A percentile compares a stretch with the other conserved stretches of the same genome.
phyloP scores from a whole-genome alignment of 2,797 vertebrate species.

The Thaleichthys pacificus region DNA sequence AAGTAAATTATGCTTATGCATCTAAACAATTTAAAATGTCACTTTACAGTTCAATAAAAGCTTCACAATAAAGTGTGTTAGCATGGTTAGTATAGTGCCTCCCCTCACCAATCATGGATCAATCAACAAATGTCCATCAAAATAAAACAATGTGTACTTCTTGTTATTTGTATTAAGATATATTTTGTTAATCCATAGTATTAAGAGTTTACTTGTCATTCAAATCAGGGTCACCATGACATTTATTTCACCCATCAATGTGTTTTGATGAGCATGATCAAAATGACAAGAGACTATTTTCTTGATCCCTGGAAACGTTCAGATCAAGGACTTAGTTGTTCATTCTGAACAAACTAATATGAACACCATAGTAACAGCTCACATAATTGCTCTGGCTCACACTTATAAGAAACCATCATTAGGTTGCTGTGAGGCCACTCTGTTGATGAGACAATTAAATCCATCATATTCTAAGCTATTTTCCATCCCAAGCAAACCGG shows the following conservation, averaged over 20 bases:
- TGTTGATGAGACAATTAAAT: conserved; percentile 29
- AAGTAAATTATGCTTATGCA: no score
- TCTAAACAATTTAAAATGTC: no score
- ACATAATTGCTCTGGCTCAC: conserved; percentile 61
- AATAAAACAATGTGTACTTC: no score
- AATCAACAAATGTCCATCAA: no score
- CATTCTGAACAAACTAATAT: conserved; percentile 53
- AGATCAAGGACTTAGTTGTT: conserved; percentile 67
- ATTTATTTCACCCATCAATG: conserved; percentile 50
- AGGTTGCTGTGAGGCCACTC: conserved; percentile 8
- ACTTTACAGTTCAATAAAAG: no score
- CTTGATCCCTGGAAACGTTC: conserved; percentile 60
- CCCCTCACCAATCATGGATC: no score
- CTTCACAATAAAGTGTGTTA: no score
- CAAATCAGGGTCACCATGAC: conserved; percentile 27
- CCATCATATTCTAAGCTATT: neutral
- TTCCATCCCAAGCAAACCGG: no score
- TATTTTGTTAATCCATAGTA: neutral
- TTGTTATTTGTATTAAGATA: neutral
- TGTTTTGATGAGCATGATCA: conserved; percentile 29
- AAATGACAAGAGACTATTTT: conserved; percentile 70
- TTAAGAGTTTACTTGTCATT: no score
- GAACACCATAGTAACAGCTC: conserved; percentile 59
- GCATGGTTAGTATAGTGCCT: no score
- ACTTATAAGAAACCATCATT: conserved; percentile 20